Base-by-base conservation (phyloP, 2,797 vertebrate genomes). In the Cottoperca gobio region DNA sequence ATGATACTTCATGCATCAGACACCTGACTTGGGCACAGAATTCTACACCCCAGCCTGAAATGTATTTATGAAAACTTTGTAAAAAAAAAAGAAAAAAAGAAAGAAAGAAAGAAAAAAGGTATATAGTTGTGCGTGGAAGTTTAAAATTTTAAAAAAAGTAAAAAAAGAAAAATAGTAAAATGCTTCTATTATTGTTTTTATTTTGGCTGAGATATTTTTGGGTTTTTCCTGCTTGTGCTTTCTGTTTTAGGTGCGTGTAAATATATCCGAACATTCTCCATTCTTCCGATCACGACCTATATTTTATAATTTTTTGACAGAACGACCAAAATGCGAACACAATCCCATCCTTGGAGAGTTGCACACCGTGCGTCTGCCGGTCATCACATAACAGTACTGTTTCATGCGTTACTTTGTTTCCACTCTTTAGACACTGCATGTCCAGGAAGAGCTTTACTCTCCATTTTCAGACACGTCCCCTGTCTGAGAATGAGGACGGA, bases 51-150 rank as follows among this genome's bases (percentile, higher is more conserved):
- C 95, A 95, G 94, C 94, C 95, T 95, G 96, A 96, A 96, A 96
- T 97, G 95, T 97, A 97, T 97, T 97, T 97, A 96, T 96, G 93
- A 96, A 83, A 94, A 95, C 94, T 96, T 96, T 97, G 95, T 97
- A 14, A 28, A 95, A 92, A 93, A 83, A 89, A 82, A 61, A 81
- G 58, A 82, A 43, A 31, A 72, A 96, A 67, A 76, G 83, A 35
- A 71, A 61, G 71, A 45, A 59, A 83, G 76, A 79, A 77, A 83
- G 49, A 46, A 79, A 96, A 86, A 82, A 70, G 94, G 92, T 96
- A 96, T 83, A 97, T 96, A 96, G 93, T 90, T 93, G 94, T 96
- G 94, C 83, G 94, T 96, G 78, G 42, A 82, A 73, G 84, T 75
- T 67, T 49, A 10, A 55, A 73, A 70, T 68, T 64, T 62, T 31